These are phyloP conservation scores for Podarcis cretensis DNA, from an alignment of 2,113 vertebrate species.

Conservation along the genomic window DNA sequence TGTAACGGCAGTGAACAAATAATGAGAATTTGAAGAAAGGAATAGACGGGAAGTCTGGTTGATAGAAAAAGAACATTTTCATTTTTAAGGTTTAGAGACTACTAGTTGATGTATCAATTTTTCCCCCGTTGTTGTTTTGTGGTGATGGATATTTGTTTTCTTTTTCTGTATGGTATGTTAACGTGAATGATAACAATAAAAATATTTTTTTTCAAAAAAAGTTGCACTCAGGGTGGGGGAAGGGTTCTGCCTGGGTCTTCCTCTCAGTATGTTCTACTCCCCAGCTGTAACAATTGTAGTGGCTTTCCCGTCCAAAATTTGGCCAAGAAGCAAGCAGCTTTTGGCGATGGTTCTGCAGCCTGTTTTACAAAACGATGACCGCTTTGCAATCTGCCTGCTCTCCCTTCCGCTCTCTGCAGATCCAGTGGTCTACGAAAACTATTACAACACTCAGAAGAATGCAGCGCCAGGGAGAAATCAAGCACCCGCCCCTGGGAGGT, in stretches of 20 bases:
- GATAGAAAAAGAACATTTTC: too few species aligned
- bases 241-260: too few species aligned
- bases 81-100: too few species aligned
- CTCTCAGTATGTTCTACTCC: neutral
- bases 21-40: too few species aligned
- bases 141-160: too few species aligned
- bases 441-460: slow-evolving; percentile 84
- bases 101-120: too few species aligned
- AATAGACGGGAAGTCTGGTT: too few species aligned
- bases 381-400: neutral
- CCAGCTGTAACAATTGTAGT: neutral
- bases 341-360: too few species aligned
- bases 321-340: neutral
- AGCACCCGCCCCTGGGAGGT: slow-evolving; percentile 64
- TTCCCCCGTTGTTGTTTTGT: too few species aligned
- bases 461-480: slow-evolving; percentile 59
- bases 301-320: neutral
- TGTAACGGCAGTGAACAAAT: too few species aligned
- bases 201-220: neutral
- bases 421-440: slow-evolving; percentile 91
- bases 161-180: too few species aligned
- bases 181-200: too few species aligned
- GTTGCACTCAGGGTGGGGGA: neutral
- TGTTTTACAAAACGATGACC: neutral
- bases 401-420: slow-evolving; percentile 67